Base-by-base conservation (phyloP, 2,888 invertebrate genomes). In the Pachliopta kotzebuea region DNA sequence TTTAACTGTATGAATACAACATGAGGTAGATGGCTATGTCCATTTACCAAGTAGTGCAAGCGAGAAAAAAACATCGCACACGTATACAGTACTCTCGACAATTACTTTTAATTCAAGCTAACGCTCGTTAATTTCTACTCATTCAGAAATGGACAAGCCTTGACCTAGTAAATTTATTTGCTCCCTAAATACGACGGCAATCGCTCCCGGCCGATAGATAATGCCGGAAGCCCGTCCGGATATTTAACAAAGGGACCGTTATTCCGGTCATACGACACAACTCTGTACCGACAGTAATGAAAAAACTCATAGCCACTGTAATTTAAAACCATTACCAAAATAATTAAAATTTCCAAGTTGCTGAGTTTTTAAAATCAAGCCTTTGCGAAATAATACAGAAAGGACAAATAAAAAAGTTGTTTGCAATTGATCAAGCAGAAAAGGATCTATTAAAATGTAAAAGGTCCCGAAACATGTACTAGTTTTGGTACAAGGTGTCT, bases 201-300 rank as follows among this genome's bases (percentile, higher is more conserved):
- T 76, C 76, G 75, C 79, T 84, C 85, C 84, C 86, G 85, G 71
- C 76, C 81, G 85, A 84, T 86, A 84, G 81, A 65, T 65, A 65
- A 57, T 78, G 74, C 76, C 88, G 88, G 87, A 87, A 86, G 80
- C 72, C 70, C 66, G 78, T 74, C 84, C 85, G 86, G 84, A 86
- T 80, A 80, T 79, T 74, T 80, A 79, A 88, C 88, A 90, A 86
- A 79, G 83, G 76, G 81, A 80, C 85, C 85, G 86, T 90, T 90
- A 83, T 85, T 77, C 78, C 75, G 77, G 77, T 70, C 68, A 72
- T 75, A 77, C 78, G 78, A 74, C 70, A 59, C 24, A 60, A 58
- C 63, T n/a, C n/a, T 53, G 59, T 62, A 62, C 53, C 54, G 54
- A 53, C 54, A n/a, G 42, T 60, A n/a, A 18, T 54, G 57, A 37